Percentiles rank a stretch among this genome's conserved stretches.
Evolutionary conservation across 2,113 vertebrate genomes (phyloP).

Genomic region (Thymallus thymallus): DNA sequence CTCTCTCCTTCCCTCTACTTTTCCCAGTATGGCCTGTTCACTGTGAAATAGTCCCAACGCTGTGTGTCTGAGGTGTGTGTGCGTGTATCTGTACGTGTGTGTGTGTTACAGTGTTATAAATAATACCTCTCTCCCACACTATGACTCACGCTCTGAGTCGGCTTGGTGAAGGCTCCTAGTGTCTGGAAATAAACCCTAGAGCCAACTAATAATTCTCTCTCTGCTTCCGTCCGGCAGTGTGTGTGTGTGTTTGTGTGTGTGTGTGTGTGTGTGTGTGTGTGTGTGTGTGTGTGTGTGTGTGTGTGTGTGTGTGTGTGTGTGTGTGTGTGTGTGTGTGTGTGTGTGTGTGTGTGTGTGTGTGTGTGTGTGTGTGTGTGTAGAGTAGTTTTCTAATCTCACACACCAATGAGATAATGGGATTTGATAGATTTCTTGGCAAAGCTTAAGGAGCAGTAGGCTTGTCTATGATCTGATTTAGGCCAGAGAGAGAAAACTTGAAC

Average conservation of each 20-base stretch:
- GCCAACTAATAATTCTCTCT: slow-evolving; percentile 48
- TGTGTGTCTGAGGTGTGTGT: slow-evolving; percentile 19
- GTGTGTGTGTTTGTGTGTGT: background rate
- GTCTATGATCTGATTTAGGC: background rate
- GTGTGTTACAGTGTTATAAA: slow-evolving; percentile 37
- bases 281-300: slow-evolving; percentile 8
- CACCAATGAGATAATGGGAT: background rate
- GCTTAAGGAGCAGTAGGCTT: background rate
- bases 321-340: slow-evolving; percentile 3
- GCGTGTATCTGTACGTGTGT: background rate
- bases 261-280: slow-evolving; percentile 12
- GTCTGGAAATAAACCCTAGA: slow-evolving; percentile 50
- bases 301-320: background rate
- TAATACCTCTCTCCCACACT: slow-evolving; percentile 54
- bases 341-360: background rate
- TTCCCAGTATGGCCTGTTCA: slow-evolving; percentile 36
- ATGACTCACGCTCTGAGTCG: slow-evolving; percentile 46
- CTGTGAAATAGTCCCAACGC: slow-evolving; percentile 31
- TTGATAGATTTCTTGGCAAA: background rate
- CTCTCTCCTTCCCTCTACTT: slow-evolving; percentile 7
- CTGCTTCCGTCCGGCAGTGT: slow-evolving; percentile 6
- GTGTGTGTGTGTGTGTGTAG: too few species aligned
- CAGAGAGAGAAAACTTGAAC: background rate
- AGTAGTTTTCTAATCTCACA: background rate
- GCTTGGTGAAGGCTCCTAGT: slow-evolving; percentile 43